Evolutionary conservation across 2,797 vertebrate species (phyloP), one percentile per base, ranked within the genome.

Genomic region (Spinibarbus caldwelli): DNA sequence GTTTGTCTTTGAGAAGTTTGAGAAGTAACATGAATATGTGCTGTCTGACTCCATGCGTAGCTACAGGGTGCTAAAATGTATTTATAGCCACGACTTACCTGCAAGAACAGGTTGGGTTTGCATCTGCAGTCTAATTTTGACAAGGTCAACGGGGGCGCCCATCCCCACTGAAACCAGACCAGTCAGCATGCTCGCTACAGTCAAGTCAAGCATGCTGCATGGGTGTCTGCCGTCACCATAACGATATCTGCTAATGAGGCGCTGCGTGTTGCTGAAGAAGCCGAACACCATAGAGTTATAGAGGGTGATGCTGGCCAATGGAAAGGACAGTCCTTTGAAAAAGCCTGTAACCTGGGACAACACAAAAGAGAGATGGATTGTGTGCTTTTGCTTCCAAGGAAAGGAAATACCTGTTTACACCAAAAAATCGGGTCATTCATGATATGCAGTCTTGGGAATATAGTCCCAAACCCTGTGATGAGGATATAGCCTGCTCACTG

Each of bases 291-390:
- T 88, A 0, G 97, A 98, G 93, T 97, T 99, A 94, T 99, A 99
- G 84, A 97, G 68, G 0, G 97, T 96, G 6, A 97, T 94, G 92
- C 95, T 98, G 90, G 96, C 96, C 92, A 99, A 89, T 0, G 98
- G 98, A 92, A 99, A 99, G 19, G 97, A 97, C 95, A 99, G 96
- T 89, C 98, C 98, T 91, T 98, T 99, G 94, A 99, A 99, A 95
- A 99, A 99, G 4, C 97, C 98, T 0, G 89, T 73, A 73, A 95
- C 93, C 98, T 99, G 86, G 29, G 26, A 88, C 6, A 85, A 88
- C 88, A 70, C 9, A 72, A 86, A 81, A 34, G n/a, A 66, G 29
- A 81, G 62, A 62, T 26, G 47, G 66, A 23, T 23, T 70, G 47
- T 67, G 26, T 47, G 4, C 29, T 47, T 52, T 38, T 54, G 7